Conservation (phyloP, 2,113 vertebrate genomes). For the Felis chaus region DNA sequence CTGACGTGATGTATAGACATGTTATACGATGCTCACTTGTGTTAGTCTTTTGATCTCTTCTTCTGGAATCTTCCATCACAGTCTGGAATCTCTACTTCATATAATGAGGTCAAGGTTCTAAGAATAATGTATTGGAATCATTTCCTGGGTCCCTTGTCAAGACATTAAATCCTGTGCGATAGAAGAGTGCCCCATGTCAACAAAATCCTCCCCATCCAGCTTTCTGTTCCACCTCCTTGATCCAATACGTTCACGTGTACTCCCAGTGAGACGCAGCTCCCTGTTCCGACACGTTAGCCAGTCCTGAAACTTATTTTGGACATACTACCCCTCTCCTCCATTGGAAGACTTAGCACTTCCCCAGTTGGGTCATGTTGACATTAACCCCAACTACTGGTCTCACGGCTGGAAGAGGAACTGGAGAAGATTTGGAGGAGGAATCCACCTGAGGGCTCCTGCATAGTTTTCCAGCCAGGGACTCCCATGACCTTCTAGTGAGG, state of each 20-base stretch:
- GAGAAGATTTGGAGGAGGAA: background rate
- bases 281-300: accelerated
- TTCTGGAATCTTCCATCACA: background rate
- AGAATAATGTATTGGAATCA: background rate
- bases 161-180: background rate
- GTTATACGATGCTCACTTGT: background rate
- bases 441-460: background rate
- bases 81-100: background rate
- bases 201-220: background rate
- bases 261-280: background rate
- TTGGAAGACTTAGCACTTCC: background rate
- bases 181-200: background rate
- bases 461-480: too few species aligned
- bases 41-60: background rate
- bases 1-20: background rate
- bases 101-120: background rate
- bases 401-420: background rate
- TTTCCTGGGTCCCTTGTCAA: background rate
- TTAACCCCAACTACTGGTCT: background rate
- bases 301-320: background rate
- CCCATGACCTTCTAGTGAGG: background rate
- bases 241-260: background rate
- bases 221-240: background rate
- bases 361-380: background rate
- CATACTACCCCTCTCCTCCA: accelerated